Evolutionary conservation across 1,140 invertebrate species (phyloP).

Genomic region (Euwallacea fornicatus): DNA sequence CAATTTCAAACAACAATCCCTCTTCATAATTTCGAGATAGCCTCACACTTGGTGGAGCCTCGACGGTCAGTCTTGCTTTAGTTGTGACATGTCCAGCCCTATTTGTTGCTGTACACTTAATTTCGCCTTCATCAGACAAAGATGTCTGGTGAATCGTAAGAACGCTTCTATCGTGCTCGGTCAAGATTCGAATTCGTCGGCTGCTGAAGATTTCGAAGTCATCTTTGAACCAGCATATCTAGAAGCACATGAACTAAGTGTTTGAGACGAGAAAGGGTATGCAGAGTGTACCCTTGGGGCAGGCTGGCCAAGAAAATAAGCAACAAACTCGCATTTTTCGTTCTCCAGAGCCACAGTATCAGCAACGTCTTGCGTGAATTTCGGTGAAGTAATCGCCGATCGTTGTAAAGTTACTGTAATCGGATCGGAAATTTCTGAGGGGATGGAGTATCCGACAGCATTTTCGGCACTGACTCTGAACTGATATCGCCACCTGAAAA

Average conservation of each 20-base stretch:
- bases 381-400: constrained; percentile 65
- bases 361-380: constrained; percentile 67
- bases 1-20: constrained; percentile 54
- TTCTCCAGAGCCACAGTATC: constrained; percentile 73
- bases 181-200: constrained; percentile 73
- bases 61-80: constrained; percentile 70
- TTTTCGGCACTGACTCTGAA: constrained; percentile 89
- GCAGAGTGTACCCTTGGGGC: constrained; percentile 61
- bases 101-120: constrained; percentile 86
- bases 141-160: constrained; percentile 80
- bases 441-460: constrained; percentile 76
- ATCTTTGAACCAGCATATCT: constrained; percentile 90
- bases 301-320: constrained; percentile 80
- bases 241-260: background rate
- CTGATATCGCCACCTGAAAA: constrained; percentile 72
- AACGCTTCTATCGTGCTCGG: constrained; percentile 74
- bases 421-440: constrained; percentile 75
- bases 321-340: constrained; percentile 80
- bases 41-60: constrained; percentile 78
- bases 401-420: constrained; percentile 73
- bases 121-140: constrained; percentile 80
- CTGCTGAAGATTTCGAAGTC: constrained; percentile 84
- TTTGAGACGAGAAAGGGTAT: too few relatives aligned
- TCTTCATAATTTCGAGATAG: constrained; percentile 83
- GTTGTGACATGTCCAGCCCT: constrained; percentile 76